Evolutionary conservation across 2,113 vertebrate species (phyloP).

Genomic region (Isichthys henryi): DNA sequence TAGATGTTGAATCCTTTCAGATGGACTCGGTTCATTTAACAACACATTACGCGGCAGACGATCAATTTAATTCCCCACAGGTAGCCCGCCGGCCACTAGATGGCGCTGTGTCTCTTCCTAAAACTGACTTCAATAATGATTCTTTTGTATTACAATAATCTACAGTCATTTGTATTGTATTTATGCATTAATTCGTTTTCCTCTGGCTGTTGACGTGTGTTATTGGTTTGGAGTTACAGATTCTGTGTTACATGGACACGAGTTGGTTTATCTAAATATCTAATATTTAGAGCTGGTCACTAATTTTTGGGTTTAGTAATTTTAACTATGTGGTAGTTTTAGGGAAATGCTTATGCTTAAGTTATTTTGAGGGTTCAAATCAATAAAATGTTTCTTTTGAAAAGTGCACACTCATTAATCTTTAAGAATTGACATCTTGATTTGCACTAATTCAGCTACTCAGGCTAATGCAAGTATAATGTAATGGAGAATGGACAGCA

Average conservation of each 20-base stretch:
- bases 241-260: neutral
- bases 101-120: neutral
- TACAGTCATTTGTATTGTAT: no score
- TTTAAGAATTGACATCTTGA: neutral
- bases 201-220: neutral
- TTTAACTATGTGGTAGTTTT: neutral
- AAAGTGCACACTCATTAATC: neutral
- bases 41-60: neutral
- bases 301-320: neutral
- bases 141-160: neutral
- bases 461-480: neutral
- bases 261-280: neutral
- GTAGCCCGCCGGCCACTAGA: neutral
- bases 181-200: neutral
- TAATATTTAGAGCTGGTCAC: neutral
- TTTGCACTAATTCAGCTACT: neutral
- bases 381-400: neutral
- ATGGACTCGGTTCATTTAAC: neutral
- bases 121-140: neutral
- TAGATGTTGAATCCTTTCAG: neutral
- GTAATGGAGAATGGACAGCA: neutral
- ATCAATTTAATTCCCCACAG: neutral
- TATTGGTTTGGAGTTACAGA: neutral
- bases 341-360: neutral
- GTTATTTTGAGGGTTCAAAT: neutral